Evolutionary conservation across 2,797 vertebrate species (phyloP).

Genomic region (Arnoldichthys spilopterus): DNA sequence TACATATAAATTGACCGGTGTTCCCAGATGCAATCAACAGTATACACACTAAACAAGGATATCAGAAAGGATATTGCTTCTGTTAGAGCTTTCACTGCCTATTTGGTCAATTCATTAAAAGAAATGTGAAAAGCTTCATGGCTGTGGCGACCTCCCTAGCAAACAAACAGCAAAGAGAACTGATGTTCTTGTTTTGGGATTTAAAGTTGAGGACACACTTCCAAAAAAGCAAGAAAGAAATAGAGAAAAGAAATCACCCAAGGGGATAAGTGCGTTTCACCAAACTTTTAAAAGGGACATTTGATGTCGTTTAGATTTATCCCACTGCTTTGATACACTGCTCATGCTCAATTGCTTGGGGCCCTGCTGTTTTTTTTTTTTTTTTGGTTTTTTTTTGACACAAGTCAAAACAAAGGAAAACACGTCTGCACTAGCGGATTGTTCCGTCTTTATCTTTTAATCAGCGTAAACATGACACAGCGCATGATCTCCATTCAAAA

Average conservation of each 20-base stretch:
- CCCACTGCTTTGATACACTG: neutral
- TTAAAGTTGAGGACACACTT: neutral
- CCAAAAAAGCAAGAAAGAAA: neutral
- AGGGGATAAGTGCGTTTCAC: neutral
- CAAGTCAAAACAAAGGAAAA: conserved; percentile 28
- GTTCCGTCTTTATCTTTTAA: conserved; percentile 32
- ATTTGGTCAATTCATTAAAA: neutral
- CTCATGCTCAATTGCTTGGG: neutral
- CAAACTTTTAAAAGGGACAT: neutral
- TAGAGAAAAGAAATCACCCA: neutral
- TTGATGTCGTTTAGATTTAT: neutral
- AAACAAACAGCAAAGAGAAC: conserved; percentile 5
- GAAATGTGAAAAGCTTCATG: neutral
- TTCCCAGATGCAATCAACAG: neutral
- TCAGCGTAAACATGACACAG: conserved; percentile 33
- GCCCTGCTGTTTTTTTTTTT: conserved; percentile 11
- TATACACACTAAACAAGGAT: neutral
- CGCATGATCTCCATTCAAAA: conserved; percentile 28
- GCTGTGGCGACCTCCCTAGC: neutral
- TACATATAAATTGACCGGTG: neutral
- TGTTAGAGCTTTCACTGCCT: neutral
- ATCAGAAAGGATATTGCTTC: neutral
- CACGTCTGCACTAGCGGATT: conserved; percentile 20
- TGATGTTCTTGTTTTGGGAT: neutral
- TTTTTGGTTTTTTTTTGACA: too few relatives aligned